Conservation (phyloP, 2,797 vertebrate species). For the Rallus crepitans region DNA sequence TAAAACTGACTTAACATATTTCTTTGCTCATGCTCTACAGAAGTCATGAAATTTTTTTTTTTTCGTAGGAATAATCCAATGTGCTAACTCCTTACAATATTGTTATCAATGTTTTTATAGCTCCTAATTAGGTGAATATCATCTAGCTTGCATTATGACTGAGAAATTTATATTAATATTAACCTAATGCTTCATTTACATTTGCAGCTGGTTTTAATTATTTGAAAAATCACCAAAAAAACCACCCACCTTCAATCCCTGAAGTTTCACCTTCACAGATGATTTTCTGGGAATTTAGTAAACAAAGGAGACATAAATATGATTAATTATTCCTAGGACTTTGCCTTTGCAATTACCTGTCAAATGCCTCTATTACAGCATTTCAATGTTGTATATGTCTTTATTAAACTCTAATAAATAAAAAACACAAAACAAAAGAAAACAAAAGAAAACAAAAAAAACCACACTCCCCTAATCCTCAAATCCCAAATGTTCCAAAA, state of each 20-base stretch:
- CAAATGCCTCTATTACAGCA: neutral
- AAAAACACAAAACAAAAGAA: neutral
- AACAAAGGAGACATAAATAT: neutral
- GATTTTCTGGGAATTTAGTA: neutral
- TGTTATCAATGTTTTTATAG: neutral
- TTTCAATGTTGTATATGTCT: neutral
- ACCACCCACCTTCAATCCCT: neutral
- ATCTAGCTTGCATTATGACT: neutral
- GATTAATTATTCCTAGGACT: neutral
- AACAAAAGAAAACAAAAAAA: too few species aligned
- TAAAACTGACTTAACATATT: neutral
- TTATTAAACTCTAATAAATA: neutral
- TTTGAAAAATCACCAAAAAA: neutral
- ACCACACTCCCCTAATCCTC: rapidly evolving
- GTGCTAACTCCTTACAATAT: constrained; percentile 27
- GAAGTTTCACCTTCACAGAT: neutral
- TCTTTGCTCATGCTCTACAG: neutral
- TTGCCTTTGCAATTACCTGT: neutral
- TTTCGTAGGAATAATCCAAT: neutral
- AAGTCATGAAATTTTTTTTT: neutral
- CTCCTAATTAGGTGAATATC: constrained; percentile 10
- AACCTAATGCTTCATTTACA: neutral
- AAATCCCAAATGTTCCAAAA: neutral
- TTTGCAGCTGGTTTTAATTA: constrained; percentile 24
- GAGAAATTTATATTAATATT: constrained; percentile 32